Evolutionary conservation across 2,797 vertebrate species (phyloP), one percentile per base, ranked within the genome.

Genomic region (Anisognathus igniventris): DNA sequence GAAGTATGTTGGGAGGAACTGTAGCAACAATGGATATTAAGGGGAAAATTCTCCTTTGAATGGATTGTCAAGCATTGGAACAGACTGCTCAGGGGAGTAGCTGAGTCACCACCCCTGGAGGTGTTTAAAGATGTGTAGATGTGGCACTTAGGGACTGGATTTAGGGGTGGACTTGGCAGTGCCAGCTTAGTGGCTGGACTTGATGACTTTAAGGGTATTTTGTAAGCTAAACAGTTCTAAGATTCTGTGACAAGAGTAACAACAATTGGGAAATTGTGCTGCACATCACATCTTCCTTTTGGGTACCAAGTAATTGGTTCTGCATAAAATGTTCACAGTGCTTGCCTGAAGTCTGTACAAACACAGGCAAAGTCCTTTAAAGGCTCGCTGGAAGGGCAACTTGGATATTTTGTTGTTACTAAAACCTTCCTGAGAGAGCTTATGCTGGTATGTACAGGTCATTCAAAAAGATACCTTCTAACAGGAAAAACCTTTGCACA

Each of bases 321-420:
- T 83, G 57, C 58, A 66, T 68, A 50, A 77, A 66, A 51, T 12
- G n/a, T 65, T 80, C 33, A 14, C 8, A 50, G 7, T 42, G 22
- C 53, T 88, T 82, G n/a, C 53, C 68, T 68, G 72, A 74, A 68
- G 42, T 35, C 5, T 58, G 18, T 51, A 27, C 22, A 77, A 82
- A 56, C 20, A 56, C 24, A 40, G 40, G 37, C 24, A 27, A 19
- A 39, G 39, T 61, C 27, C 24, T 83, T 71, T 80, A 39, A 54
- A 83, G 11, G 27, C 12, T 74, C 0, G 0, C 21, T 54, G n/a
- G 24, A 71, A 76, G 12, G 58, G 21, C 1, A 53, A 1, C 53
- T 47, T 64, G 30, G 45, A 10, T 74, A 51, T 87, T 79, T 76
- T 53, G 7, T 28, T 84, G 11, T 72, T 85, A 28, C 21, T 73